Evolutionary conservation across 2,888 invertebrate species (phyloP).

Genomic region (Euzophera pinguis): DNA sequence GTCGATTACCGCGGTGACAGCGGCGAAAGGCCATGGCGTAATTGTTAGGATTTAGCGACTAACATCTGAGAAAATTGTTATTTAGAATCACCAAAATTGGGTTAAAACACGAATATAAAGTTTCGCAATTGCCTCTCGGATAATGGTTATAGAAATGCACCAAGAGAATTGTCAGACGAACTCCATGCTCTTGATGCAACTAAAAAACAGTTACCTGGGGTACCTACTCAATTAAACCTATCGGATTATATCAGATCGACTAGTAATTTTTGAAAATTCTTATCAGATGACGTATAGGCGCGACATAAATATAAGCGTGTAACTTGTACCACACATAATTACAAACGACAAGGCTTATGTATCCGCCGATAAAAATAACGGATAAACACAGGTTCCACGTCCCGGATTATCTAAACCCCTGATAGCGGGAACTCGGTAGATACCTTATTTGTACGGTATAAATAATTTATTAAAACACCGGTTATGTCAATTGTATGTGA

Average conservation of each 20-base stretch:
- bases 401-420: constrained; percentile 12
- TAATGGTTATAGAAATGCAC: too few relatives aligned
- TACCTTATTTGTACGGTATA: neutral
- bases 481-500: neutral
- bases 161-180: too few relatives aligned
- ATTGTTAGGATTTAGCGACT: constrained; percentile 11
- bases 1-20: constrained; percentile 47
- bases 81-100: too few relatives aligned
- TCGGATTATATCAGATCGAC: too few relatives aligned
- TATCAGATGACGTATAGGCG: too few relatives aligned
- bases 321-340: constrained; percentile 19
- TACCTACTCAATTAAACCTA: too few relatives aligned
- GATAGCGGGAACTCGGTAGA: neutral
- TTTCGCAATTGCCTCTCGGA: too few relatives aligned
- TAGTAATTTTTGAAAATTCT: too few relatives aligned
- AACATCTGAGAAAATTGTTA: neutral
- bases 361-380: constrained; percentile 21
- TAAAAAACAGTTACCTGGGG: too few relatives aligned
- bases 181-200: too few relatives aligned
- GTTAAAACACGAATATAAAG: too few relatives aligned
- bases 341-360: constrained; percentile 20
- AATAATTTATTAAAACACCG: neutral
- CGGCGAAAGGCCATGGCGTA: constrained; percentile 12
- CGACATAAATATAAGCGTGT: neutral
- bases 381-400: constrained; percentile 18